phyloP scores from a whole-genome alignment of 2,888 invertebrate genomes.

The Habrosyne pyritoides region DNA sequence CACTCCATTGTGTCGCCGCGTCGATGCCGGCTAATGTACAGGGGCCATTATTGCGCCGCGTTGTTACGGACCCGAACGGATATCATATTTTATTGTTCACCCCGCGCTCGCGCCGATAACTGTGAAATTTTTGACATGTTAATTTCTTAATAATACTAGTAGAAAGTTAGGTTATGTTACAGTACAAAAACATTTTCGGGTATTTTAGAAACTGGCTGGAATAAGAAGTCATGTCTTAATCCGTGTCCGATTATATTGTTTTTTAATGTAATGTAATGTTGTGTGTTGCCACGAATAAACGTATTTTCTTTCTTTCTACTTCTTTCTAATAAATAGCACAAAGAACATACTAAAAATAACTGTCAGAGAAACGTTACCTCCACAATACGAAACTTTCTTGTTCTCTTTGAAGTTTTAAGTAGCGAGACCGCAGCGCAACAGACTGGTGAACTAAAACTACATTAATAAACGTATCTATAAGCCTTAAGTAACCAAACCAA shows the following conservation, averaged over 20 bases:
- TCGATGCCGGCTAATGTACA: slow-evolving; percentile 65
- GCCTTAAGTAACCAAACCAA: slow-evolving; percentile 28
- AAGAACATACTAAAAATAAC: background rate
- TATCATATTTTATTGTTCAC: slow-evolving; percentile 42
- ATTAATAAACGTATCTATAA: slow-evolving; percentile 31
- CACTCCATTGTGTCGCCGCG: slow-evolving; percentile 60
- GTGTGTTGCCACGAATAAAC: too few species aligned
- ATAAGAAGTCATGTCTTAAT: background rate
- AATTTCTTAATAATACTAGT: slow-evolving; percentile 21
- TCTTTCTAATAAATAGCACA: too few species aligned
- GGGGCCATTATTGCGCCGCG: slow-evolving; percentile 52
- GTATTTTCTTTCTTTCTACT: too few species aligned
- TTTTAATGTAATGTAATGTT: too few species aligned
- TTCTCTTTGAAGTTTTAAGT: background rate
- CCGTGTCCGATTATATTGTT: too few species aligned
- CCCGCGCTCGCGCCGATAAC: slow-evolving; percentile 19
- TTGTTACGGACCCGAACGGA: slow-evolving; percentile 36
- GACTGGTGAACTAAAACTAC: slow-evolving; percentile 24
- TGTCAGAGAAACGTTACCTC: background rate
- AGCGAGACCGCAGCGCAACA: background rate
- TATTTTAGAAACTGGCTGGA: background rate
- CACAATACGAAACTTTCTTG: background rate
- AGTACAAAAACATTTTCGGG: background rate
- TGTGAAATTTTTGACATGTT: slow-evolving; percentile 42
- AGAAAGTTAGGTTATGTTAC: background rate